Base-by-base conservation (phyloP, 2,113 vertebrate species). In the Dipodomys merriami region DNA sequence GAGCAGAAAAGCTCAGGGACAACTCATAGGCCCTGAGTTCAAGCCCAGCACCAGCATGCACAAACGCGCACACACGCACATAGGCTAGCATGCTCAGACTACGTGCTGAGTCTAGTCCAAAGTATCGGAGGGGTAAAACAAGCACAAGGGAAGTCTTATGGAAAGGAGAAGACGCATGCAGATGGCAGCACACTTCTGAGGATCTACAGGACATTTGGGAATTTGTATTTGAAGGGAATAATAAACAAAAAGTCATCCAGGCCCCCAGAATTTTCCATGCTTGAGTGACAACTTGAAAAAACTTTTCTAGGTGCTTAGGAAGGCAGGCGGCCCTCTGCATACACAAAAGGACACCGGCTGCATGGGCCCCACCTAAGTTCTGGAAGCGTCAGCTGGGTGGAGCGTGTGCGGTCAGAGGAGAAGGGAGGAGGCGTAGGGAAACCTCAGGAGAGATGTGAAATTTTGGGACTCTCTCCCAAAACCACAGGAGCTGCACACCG, bases 181-280 rank as follows among this genome's bases (percentile, higher is more conserved):
- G 19, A 7, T 15, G 22, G 30, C 4, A 23, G 20, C 35, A 64
- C 19, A 18, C 57, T 30, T 4, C 6, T 15, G 19, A 6, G 44
- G 22, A 5, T 53, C 78, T 29, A 0, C 3, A 33, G 22, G 20
- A 46, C 27, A 10, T 20, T 0, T 0, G 3, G 18, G 23, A 5
- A 53, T 53, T 64, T 6, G 22, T 69, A 69, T 27, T 19, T 53
- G 6, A 19, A 46, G 16, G 22, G 35, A 76, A 53, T 6, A 18
- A 27, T 3, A 3, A 19, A 25, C 2, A 57, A 49, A 49, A 49
- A 49, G 2, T 49, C 49, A 49, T 49, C 49, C 12, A 12, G 49
- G 49, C 12, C 12, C 49, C 49, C 49, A 49, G 49, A 49, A 49
- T 49, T 39, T 39, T 39, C 39, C 49, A 49, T 49, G 49, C 8